Base-by-base conservation (phyloP, 2,113 vertebrate species). In the Turdus rufiventris region DNA sequence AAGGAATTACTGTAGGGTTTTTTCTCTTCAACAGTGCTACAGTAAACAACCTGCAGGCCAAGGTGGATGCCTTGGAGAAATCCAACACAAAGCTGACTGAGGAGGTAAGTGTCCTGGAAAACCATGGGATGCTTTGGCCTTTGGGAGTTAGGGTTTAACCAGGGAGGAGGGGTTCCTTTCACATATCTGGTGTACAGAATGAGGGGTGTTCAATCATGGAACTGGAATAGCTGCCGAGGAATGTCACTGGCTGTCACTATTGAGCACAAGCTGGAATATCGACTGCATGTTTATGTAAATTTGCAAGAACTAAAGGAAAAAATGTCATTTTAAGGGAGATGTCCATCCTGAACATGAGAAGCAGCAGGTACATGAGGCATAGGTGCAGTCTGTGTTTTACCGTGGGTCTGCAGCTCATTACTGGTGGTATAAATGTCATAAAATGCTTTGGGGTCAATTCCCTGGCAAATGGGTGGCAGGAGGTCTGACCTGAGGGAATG, bases 21-120 rank as follows among this genome's bases (percentile, higher is more conserved):
- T 67, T 96, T n/a, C 74, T 91, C 85, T 88, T 94, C 91, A 25
- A 57, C 95, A 99, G 99, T 58, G 99, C 99, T 28, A 99, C 99
- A 6, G 99, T 99, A 47, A 99, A 99, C 94, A 99, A 99, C 95
- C 98, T 99, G 23, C 99, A 99, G 97, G 98, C 98, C 95, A 99
- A 99, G 95, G 99, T 99, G 95, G 99, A 99, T 90, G 98, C 98
- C 18, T 97, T 99, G 93, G 99, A 99, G 94, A 99, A 99, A 97
- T 99, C 99, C 79, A 99, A 99, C 97, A 99, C 99, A n/a, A 99
- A 99, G 93, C 97, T 99, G 91, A 99, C 99, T 1, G 99, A 99
- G 88, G 99, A 99, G 98, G 99, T 99, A 89, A 96, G 98, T 83
- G 53, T 51, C 42, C 23, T 16, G 48, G 54, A 81, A 94, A 92